Base-by-base conservation (phyloP, 2,888 invertebrate genomes). In the Napeogenes sylphis region DNA sequence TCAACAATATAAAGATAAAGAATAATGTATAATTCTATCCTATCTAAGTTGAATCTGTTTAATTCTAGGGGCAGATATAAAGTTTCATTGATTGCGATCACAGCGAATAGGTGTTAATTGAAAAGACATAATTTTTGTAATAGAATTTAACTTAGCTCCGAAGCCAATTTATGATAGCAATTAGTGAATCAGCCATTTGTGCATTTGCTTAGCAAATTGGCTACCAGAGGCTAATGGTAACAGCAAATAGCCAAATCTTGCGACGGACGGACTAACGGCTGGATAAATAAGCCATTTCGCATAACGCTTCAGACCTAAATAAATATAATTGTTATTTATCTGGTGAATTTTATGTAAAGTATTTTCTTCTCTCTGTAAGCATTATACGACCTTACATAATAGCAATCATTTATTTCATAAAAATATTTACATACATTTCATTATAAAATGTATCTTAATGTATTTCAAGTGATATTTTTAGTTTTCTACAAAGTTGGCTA, bases 151-250 rank as follows among this genome's bases (percentile, higher is more conserved):
- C 38, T 61, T 56, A n/a, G n/a, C n/a, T 38, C 30, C 42, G 54
- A 35, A 42, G 51, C 46, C 46, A 56, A 65, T 60, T 65, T 61
- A 56, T 65, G 58, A 65, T 63, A 61, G 58, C 60, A 59, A 63
- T 65, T 60, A 61, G 61, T 56, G 47, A 58, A 62, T 57, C 59
- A n/a, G 55, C 46, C 45, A 14, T 45, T 35, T 47, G 14, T 51
- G 13, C 51, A 51, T 51, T 51, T 51, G 51, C 51, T 51, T 51
- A 51, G 51, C 30, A 30, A 51, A 51, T 51, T 51, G 21, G 51
- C 21, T 51, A 30, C 30, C 51, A 51, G 51, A 51, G 51, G 51
- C 51, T 51, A 51, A 51, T 51, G 51, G 51, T 51, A 30, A 30
- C 51, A 51, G 30, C 51, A 51, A 51, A 51, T 8, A 51, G 30